phyloP scores from a whole-genome alignment of 2,797 vertebrate genomes.

The Acridotheres tristis region DNA sequence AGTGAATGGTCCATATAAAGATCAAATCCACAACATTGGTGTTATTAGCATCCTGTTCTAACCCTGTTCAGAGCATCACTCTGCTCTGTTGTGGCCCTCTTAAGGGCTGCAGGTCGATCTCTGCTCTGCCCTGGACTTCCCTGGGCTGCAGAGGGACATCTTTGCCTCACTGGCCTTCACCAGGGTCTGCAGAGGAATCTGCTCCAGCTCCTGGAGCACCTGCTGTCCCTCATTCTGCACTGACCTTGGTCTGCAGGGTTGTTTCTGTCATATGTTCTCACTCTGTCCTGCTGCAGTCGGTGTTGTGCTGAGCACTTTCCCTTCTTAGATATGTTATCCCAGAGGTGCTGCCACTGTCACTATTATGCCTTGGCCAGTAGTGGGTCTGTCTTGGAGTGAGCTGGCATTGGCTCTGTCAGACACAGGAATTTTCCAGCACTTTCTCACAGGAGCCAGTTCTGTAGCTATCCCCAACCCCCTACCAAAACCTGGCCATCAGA shows the following conservation, averaged over 20 bases:
- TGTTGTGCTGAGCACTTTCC: background rate
- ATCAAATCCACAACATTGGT: background rate
- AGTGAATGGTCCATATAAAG: background rate
- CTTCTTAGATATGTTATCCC: background rate
- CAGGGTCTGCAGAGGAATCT: background rate
- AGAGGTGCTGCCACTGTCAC: background rate
- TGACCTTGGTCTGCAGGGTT: background rate
- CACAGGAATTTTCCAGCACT: background rate
- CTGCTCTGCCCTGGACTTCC: background rate
- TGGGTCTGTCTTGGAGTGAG: background rate
- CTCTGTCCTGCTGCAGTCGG: background rate
- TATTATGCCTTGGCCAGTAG: background rate
- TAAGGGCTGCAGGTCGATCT: background rate
- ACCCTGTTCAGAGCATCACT: background rate
- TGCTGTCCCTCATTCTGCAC: background rate
- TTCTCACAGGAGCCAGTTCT: background rate
- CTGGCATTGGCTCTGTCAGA: background rate
- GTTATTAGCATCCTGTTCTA: background rate
- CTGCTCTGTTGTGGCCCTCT: background rate
- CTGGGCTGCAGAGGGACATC: background rate
- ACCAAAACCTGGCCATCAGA: background rate
- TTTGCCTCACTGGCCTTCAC: background rate
- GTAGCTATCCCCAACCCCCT: fast-evolving
- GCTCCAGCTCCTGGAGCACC: background rate
- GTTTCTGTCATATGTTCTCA: background rate